Base-by-base conservation (phyloP, 2,113 vertebrate species). In the Callipepla squamata region DNA sequence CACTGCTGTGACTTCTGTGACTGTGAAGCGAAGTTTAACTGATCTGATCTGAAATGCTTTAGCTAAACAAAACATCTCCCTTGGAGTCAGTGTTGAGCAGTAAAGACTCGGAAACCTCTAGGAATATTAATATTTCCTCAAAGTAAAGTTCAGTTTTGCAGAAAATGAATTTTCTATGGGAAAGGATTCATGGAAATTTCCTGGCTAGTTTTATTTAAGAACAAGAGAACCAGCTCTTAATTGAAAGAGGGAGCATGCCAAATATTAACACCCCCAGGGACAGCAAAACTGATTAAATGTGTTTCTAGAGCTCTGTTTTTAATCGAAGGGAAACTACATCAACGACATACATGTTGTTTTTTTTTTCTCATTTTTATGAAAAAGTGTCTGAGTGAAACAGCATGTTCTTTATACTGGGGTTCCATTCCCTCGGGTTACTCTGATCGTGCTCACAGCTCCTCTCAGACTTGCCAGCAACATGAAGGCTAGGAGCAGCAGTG, bases 201-300 rank as follows among this genome's bases (percentile, higher is more conserved):
- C 87, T 88, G 80, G 73, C 53, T 83, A 92, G 82, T 68, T 93
- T 94, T 81, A 68, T 94, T 92, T 94, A 94, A 95, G 76, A 91
- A 78, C 66, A 68, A 79, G 44, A 94, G 76, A 94, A 90, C 36
- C 58, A 84, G 40, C 12, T 95, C 58, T 92, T 93, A 96, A 95
- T 92, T 92, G 85, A 94, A 94, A 90, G 34, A 3, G 40, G 57
- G 61, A 88, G 74, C 75, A 62, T 94, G 96, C 95, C 96, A 96
- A 93, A 90, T 91, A 95, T 92, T 95, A 95, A 94, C 77, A 76
- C 53, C 93, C 92, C 87, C 42, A 94, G 94, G 92, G 93, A 94
- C 62, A 95, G 55, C 44, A 88, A 92, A 96, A 94, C 82, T 95
- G 95, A 95, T 96, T 93, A 93, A 96, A 95, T 92, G 85, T 5